Conservation (phyloP, 2,888 invertebrate genomes). For the Poecilus cupreus region DNA sequence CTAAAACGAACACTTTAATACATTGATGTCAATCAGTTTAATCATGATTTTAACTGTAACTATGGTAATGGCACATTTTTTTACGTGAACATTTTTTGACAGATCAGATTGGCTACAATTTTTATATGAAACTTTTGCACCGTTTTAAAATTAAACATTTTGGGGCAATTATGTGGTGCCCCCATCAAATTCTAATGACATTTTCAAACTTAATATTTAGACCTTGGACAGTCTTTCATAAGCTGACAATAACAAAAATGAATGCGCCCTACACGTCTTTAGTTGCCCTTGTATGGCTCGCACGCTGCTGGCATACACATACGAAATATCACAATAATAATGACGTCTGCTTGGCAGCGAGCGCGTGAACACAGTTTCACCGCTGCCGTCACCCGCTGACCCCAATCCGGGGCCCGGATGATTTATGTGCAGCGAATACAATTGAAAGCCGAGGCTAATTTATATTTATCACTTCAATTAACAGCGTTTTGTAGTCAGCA, state of each 20-base stretch:
- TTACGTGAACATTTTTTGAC: too few relatives aligned
- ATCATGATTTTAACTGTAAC: too few relatives aligned
- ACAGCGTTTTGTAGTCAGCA: conserved; percentile 63
- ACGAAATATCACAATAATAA: conserved; percentile 41
- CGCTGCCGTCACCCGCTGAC: conserved; percentile 60
- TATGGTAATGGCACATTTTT: too few relatives aligned
- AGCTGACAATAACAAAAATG: not conserved
- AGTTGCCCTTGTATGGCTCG: not conserved
- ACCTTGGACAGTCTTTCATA: too few relatives aligned
- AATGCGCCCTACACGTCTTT: not conserved
- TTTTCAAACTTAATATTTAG: too few relatives aligned
- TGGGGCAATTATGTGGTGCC: too few relatives aligned
- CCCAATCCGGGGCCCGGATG: conserved; percentile 64
- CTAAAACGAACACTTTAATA: too few relatives aligned
- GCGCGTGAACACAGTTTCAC: conserved; percentile 57
- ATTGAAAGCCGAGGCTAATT: conserved; percentile 68
- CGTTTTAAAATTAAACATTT: too few relatives aligned
- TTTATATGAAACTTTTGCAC: too few relatives aligned
- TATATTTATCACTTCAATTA: conserved; percentile 68
- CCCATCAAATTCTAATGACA: too few relatives aligned
- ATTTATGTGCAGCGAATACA: conserved; percentile 66
- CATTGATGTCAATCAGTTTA: too few relatives aligned
- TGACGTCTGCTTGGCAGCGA: conserved; percentile 47
- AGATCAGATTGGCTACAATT: too few relatives aligned
- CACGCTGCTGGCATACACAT: not conserved